Base-by-base conservation (phyloP, 2,797 vertebrate species). In the Spondyliosoma cantharus region DNA sequence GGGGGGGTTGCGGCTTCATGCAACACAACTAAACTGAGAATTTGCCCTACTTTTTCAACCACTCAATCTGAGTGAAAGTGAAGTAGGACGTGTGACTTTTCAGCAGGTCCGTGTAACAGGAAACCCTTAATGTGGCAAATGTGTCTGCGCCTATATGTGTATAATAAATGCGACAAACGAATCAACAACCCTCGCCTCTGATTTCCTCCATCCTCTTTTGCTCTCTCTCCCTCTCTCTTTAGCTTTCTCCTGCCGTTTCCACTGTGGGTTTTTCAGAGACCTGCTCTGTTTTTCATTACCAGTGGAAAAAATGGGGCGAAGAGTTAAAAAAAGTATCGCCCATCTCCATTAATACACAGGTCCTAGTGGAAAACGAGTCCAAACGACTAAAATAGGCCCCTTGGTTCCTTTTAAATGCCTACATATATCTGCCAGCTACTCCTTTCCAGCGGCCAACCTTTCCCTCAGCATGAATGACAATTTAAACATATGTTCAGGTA, bases 211-310 rank as follows among this genome's bases (percentile, higher is more conserved):
- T 69, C 62, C 32, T 77, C 63, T 48, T 20, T 71, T 52, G 53
- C 64, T 65, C 43, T 82, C 62, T 74, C 61, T 54, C 58, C 45
- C 52, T 64, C 45, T 46, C 15, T 74, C 46, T 77, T 29, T 69
- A 22, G 16, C 58, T 58, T 79, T 56, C 60, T 84, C 16, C 71
- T 75, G 20, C 71, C 74, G 68, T 92, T 90, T 91, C 86, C 87
- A 86, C 71, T 87, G 82, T 80, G 69, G 76, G 64, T 87, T 91
- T 76, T 85, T 16, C 32, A 52, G 84, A 90, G 81, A 87, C 80
- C 78, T 74, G 70, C 82, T 92, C 92, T 93, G 93, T 91, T 94
- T 93, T 90, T 93, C 86, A 93, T 94, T 95, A 94, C 82, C 63
- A 86, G 81, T 82, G 83, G 91, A 93, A 93, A 66, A 94, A 93